Evolutionary conservation across 2,888 invertebrate genomes (phyloP).

Genomic region (Apodemia hepburni): DNA sequence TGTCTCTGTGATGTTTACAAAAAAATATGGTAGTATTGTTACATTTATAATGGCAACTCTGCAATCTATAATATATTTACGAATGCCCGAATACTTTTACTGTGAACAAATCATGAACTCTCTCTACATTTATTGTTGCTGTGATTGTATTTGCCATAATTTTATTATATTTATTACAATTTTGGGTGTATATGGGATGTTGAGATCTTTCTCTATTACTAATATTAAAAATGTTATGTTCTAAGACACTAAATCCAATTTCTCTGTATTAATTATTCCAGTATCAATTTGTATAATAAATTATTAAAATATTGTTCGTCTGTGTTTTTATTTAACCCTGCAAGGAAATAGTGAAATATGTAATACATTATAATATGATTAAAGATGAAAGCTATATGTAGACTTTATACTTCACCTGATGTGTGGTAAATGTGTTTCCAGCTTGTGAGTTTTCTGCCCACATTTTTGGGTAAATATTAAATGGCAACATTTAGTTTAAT

Average conservation of each 20-base stretch:
- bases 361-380: too few relatives aligned
- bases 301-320: conserved; percentile 58
- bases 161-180: conserved; percentile 36
- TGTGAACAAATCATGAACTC: background rate
- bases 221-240: conserved; percentile 49
- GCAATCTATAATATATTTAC: background rate
- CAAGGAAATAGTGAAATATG: too few relatives aligned
- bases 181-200: conserved; percentile 69
- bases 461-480: too few relatives aligned
- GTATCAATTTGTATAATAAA: conserved; percentile 72
- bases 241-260: conserved; percentile 55
- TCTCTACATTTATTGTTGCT: background rate
- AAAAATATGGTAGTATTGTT: background rate
- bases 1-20: conserved; percentile 11
- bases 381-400: too few relatives aligned
- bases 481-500: too few relatives aligned
- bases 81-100: background rate
- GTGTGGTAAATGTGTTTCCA: too few relatives aligned
- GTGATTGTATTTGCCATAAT: conserved; percentile 12
- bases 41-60: background rate
- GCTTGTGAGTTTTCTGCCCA: too few relatives aligned
- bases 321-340: conserved; percentile 27
- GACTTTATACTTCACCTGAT: too few relatives aligned
- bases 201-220: conserved; percentile 53
- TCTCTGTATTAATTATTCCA: conserved; percentile 69